Percentiles rank a stretch among this genome's conserved stretches.
Conservation (phyloP, 2,113 vertebrate species). For the Mormyrus iriodes region DNA sequence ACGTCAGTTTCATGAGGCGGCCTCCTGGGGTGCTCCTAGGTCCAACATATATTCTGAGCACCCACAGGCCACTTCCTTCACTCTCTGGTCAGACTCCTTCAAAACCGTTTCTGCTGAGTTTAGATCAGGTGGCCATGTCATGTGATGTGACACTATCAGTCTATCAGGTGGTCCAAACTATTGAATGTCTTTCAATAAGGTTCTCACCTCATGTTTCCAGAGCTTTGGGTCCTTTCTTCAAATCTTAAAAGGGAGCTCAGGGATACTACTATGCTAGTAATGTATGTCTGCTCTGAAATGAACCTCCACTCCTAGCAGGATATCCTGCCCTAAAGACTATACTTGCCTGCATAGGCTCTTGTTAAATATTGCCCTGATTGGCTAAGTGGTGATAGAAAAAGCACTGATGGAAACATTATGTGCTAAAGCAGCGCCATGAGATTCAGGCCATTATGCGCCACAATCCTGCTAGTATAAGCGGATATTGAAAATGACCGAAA, state of each 20-base stretch:
- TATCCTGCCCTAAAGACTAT: not conserved
- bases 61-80: not conserved
- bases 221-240: too few species aligned
- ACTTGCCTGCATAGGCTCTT: not conserved
- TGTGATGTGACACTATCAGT: not conserved
- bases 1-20: not conserved
- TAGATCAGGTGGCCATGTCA: not conserved
- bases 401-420: not conserved
- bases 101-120: not conserved
- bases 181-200: not conserved
- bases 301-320: not conserved
- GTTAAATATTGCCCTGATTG: not conserved
- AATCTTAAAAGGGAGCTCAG: not conserved
- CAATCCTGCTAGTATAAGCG: not conserved
- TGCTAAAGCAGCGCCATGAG: not conserved
- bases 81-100: not conserved
- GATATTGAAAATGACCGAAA: constrained; percentile 1
- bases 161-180: not conserved
- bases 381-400: constrained; percentile 6
- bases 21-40: not conserved
- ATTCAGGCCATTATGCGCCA: not conserved
- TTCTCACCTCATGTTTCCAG: not conserved
- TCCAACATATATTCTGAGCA: not conserved
- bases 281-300: not conserved
- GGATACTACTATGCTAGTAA: not conserved